phyloP scores from a whole-genome alignment of 2,888 invertebrate species.

The Choreutis nemorana region DNA sequence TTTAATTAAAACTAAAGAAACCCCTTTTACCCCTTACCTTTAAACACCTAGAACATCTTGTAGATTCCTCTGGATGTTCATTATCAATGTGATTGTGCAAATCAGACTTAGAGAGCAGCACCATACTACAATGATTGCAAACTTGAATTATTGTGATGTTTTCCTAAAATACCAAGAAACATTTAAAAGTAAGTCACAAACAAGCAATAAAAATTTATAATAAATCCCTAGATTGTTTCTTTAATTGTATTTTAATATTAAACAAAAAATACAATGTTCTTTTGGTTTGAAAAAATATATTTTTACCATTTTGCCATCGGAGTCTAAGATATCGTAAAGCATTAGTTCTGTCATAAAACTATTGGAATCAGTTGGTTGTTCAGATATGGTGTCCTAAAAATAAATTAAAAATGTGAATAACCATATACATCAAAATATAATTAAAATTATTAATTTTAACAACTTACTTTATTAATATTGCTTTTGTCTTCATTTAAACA shows the following conservation, averaged over 20 bases:
- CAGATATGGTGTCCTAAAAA: constrained; percentile 2
- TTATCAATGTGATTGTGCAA: constrained; percentile 37
- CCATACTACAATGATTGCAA: constrained; percentile 37
- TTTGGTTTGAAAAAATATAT: background rate
- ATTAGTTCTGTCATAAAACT: constrained; percentile 24
- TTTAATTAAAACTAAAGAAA: background rate
- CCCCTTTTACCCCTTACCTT: constrained; percentile 41
- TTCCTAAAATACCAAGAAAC: constrained; percentile 18
- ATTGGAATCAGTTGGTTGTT: constrained; percentile 2
- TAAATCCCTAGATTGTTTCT: background rate
- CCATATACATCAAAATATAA: no score
- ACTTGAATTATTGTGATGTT: constrained; percentile 22
- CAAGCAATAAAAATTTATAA: background rate
- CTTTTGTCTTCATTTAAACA: constrained; percentile 21
- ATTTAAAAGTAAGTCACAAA: background rate
- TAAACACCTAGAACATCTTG: constrained; percentile 58
- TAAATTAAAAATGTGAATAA: constrained; percentile 2
- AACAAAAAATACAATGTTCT: no score
- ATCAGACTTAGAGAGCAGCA: constrained; percentile 34
- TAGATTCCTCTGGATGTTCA: constrained; percentile 55
- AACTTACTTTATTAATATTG: constrained; percentile 6
- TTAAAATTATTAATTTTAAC: background rate
- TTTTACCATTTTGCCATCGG: constrained; percentile 25
- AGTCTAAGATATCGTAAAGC: constrained; percentile 27
- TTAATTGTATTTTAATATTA: background rate